Percentiles rank a stretch among this genome's conserved stretches.
These are phyloP conservation scores for Clarias pachynema DNA, from an alignment of 2,797 vertebrate genomes.

Conservation along the genomic window DNA sequence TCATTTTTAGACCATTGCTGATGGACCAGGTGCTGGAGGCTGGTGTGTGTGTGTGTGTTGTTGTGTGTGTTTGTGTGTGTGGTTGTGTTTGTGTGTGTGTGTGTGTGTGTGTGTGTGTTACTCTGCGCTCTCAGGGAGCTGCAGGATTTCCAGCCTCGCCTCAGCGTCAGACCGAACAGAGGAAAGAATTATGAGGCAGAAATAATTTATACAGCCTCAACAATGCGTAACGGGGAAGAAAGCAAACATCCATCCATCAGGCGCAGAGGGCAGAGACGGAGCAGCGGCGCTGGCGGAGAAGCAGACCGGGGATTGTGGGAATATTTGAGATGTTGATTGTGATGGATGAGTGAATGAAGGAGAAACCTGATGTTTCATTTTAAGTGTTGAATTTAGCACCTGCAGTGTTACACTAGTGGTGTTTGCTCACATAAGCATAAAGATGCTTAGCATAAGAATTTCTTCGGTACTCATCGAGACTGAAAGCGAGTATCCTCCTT, in stretches of 20 bases:
- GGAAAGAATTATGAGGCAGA: constrained; percentile 27
- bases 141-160: neutral
- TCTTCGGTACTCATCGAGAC: neutral
- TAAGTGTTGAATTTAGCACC: neutral
- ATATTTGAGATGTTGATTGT: constrained; percentile 6
- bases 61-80: neutral
- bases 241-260: constrained; percentile 26
- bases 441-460: neutral
- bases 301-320: neutral
- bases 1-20: neutral
- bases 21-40: neutral
- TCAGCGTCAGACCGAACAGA: neutral
- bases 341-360: neutral
- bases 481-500: neutral
- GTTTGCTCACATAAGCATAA: neutral
- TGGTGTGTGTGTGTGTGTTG: neutral
- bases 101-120: neutral
- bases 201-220: constrained; percentile 12
- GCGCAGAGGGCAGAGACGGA: neutral
- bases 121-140: neutral
- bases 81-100: neutral
- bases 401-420: neutral
- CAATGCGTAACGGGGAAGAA: constrained; percentile 7
- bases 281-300: neutral
- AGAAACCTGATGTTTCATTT: neutral